Evolutionary conservation across 2,113 vertebrate genomes (phyloP).

Genomic region (Merops nubicus): DNA sequence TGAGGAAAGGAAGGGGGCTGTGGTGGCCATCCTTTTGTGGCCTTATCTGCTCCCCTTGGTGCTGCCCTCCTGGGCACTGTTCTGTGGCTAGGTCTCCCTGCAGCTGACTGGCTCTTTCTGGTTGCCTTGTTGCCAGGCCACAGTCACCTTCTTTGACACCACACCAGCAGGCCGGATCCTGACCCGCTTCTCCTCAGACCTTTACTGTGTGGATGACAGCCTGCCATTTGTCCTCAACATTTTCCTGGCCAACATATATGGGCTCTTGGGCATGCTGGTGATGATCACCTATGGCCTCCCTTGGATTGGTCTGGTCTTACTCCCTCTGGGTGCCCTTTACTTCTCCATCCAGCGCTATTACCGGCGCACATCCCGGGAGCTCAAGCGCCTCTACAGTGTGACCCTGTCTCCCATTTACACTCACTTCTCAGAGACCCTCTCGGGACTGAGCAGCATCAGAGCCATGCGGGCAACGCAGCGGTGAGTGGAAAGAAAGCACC

Average conservation of each 20-base stretch:
- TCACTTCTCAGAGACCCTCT: conserved; percentile 94
- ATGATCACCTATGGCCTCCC: conserved; percentile 89
- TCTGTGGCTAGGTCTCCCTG: neutral
- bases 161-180: conserved; percentile 89
- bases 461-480: conserved; percentile 82
- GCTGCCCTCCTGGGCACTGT: neutral
- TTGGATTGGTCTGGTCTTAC: conserved; percentile 85
- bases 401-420: conserved; percentile 94
- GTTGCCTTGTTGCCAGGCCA: conserved; percentile 77
- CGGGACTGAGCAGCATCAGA: conserved; percentile 87
- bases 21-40: neutral
- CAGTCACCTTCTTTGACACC: conserved; percentile 89
- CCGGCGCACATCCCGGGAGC: conserved; percentile 88
- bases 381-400: conserved; percentile 90
- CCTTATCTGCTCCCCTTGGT: neutral
- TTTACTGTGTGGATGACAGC: conserved; percentile 88
- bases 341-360: conserved; percentile 86
- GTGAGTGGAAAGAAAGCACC: conserved; percentile 61
- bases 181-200: conserved; percentile 95
- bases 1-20: neutral
- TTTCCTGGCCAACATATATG: conserved; percentile 83
- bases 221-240: conserved; percentile 95
- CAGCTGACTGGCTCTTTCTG: neutral
- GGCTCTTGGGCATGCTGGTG: conserved; percentile 86
- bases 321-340: conserved; percentile 84